phyloP scores from a whole-genome alignment of 2,888 invertebrate genomes.

The Apamea crenata region DNA sequence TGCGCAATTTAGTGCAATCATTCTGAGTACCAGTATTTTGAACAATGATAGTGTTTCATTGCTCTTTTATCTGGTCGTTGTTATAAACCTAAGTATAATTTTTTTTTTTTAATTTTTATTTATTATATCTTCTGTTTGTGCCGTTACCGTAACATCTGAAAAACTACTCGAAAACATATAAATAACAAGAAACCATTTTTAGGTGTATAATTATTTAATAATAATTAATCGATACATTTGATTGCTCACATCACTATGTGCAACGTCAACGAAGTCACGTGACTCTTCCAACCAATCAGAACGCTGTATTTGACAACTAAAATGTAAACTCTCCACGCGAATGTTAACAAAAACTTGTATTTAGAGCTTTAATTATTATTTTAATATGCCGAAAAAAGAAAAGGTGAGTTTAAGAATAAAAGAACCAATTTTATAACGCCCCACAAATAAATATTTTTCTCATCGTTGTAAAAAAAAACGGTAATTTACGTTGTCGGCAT shows the following conservation, averaged over 20 bases:
- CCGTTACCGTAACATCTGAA: background rate
- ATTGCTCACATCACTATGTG: slow-evolving; percentile 68
- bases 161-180: background rate
- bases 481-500: slow-evolving; percentile 79
- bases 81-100: background rate
- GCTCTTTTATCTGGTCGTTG: background rate
- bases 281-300: slow-evolving; percentile 75
- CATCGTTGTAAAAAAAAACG: slow-evolving; percentile 65
- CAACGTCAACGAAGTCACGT: slow-evolving; percentile 82
- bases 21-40: background rate
- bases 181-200: background rate
- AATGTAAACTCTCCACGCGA: slow-evolving; percentile 80
- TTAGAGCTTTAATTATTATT: slow-evolving; percentile 79
- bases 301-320: slow-evolving; percentile 71
- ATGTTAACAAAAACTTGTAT: slow-evolving; percentile 79
- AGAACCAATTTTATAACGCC: slow-evolving; percentile 47
- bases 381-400: slow-evolving; percentile 81
- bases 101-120: background rate
- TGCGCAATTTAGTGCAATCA: background rate
- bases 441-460: slow-evolving; percentile 39
- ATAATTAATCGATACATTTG: slow-evolving; percentile 52
- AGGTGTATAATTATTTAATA: background rate
- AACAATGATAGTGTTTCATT: background rate
- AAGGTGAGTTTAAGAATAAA: slow-evolving; percentile 77
- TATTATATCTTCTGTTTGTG: background rate